Base-by-base conservation (phyloP, 2,888 invertebrate genomes). In the Trissolcus brochymenae region DNA sequence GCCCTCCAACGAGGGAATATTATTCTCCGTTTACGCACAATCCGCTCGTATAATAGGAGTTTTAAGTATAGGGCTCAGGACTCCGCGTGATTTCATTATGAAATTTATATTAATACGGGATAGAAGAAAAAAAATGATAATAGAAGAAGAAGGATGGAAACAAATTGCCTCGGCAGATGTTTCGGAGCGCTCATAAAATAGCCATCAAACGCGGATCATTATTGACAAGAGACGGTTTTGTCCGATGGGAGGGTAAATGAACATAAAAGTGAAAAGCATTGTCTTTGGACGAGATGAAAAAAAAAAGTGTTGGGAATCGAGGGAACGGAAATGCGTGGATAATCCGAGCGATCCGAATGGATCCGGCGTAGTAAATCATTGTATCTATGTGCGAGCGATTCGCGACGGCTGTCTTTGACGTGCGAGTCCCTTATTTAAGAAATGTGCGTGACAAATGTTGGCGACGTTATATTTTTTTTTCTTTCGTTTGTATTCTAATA, bases 321-420 rank as follows among this genome's bases (percentile, higher is more conserved):
- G 43, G 14, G n/a, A 43, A 43, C 7, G 43, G 9, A 43, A 13
- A 13, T 43, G 14, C n/a, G 14, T 14, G 14, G n/a, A 14, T 29
- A 29, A 29, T 29, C 29, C 29, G 43, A 14, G 13, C n/a, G 43
- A 43, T 43, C 43, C 46, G 17, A 68, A 75, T 76, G 65, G 70
- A 76, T 66, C 64, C 61, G 49, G 17, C 19, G 55, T 71, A 76
- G 66, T 64, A 73, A 66, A 59, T 46, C 60, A 57, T 51, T 66
- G 59, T 68, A 65, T 64, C 43, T 67, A 16, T 64, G 54, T 54
- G 35, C 60, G 46, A 11, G 43, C 59, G 68, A 79, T 79, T 79
- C 72, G 71, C 61, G 72, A 77, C 79, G 75, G 74, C 68, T 79
- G 77, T 75, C 79, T 65, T 77, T 62, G 76, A 79, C 79, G 73